phyloP scores from a whole-genome alignment of 2,888 invertebrate genomes.

The Leptinotarsa juncta region DNA sequence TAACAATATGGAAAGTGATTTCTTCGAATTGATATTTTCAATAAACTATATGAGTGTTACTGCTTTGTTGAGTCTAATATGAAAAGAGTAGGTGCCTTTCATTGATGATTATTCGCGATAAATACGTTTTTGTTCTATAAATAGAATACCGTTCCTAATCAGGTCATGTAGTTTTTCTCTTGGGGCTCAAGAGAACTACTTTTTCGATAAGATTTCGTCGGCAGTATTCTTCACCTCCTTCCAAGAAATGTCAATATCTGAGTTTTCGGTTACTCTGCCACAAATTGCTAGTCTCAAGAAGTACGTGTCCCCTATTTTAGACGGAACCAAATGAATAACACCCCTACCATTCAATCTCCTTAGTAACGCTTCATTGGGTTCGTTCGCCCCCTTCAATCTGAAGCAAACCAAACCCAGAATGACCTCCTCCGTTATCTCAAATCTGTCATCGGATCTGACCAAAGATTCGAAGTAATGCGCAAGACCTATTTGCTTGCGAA shows the following conservation, averaged over 20 bases:
- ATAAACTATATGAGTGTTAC: too few species aligned
- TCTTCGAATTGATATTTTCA: too few species aligned
- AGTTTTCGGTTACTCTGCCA: conserved; percentile 82
- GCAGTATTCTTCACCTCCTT: conserved; percentile 83
- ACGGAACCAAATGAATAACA: conserved; percentile 92
- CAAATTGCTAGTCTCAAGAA: conserved; percentile 93
- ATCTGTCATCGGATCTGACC: conserved; percentile 81
- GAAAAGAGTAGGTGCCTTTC: too few species aligned
- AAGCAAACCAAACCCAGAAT: conserved; percentile 97
- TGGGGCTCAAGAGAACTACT: conserved; percentile 13
- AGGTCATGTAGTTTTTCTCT: too few species aligned
- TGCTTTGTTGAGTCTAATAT: too few species aligned
- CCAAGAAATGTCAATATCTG: conserved; percentile 89
- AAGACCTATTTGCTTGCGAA: conserved; percentile 85
- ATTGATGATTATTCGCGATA: too few species aligned
- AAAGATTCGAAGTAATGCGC: conserved; percentile 89
- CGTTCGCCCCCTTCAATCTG: conserved; percentile 87
- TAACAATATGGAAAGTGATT: too few species aligned
- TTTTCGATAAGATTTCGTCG: conserved; percentile 71
- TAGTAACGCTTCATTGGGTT: conserved; percentile 82
- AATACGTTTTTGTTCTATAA: too few species aligned
- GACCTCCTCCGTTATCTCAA: conserved; percentile 90
- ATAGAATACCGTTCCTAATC: too few species aligned
- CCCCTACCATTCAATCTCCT: conserved; percentile 90
- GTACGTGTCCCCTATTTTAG: conserved; percentile 84